A percentile compares a stretch with the other conserved stretches of the same genome.
These are phyloP conservation scores for Morone chrysops DNA, from an alignment of 2,113 vertebrate genomes.

Conservation along the genomic window DNA sequence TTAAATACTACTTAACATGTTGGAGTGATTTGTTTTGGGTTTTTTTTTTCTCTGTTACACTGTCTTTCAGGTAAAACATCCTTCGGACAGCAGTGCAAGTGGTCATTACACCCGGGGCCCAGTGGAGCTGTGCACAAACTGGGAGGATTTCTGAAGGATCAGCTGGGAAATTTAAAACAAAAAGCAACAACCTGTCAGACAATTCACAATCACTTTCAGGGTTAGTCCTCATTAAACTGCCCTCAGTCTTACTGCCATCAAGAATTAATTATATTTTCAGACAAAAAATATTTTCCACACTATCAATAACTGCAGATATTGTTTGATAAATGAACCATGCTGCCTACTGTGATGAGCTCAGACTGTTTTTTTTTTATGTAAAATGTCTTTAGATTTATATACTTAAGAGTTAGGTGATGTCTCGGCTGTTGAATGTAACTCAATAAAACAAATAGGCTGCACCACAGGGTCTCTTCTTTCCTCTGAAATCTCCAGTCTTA, in stretches of 20 bases:
- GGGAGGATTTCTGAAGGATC: slow-evolving; percentile 81
- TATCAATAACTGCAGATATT: slow-evolving; percentile 16
- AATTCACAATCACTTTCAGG: slow-evolving; percentile 8
- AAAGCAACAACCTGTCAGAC: background rate
- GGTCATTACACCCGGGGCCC: slow-evolving; percentile 55
- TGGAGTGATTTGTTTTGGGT: background rate
- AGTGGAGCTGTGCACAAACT: slow-evolving; percentile 61
- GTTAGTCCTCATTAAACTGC: slow-evolving; percentile 26
- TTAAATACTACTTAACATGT: background rate
- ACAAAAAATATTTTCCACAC: slow-evolving; percentile 11
- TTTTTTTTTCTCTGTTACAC: background rate
- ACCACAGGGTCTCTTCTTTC: background rate
- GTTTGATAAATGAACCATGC: slow-evolving; percentile 35
- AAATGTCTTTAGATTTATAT: slow-evolving; percentile 27
- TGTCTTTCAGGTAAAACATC: slow-evolving; percentile 65
- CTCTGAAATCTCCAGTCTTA: background rate
- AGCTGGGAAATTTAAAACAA: slow-evolving; percentile 3
- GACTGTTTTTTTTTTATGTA: slow-evolving; percentile 37
- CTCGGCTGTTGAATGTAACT: slow-evolving; percentile 3
- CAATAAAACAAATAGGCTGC: slow-evolving; percentile 41
- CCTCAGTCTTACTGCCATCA: slow-evolving; percentile 30
- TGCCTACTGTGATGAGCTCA: slow-evolving; percentile 23
- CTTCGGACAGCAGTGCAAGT: slow-evolving; percentile 52
- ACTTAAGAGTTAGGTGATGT: slow-evolving; percentile 9
- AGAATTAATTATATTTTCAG: slow-evolving; percentile 45